Conservation (phyloP, 2,113 vertebrate genomes). For the Anser brachyrhynchus region DNA sequence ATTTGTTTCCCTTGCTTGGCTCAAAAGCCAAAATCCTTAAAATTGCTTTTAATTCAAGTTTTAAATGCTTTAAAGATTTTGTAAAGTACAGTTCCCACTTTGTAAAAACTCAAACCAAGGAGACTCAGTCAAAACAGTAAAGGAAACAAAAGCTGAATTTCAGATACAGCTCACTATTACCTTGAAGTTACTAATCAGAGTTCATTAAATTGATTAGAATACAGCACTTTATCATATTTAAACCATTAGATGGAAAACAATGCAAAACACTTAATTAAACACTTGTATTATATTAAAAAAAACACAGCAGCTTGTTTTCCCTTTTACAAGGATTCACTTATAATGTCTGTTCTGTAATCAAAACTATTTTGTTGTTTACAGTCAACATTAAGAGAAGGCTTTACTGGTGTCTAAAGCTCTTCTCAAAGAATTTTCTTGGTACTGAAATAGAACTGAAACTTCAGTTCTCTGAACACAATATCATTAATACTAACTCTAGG, state of each 20-base stretch:
- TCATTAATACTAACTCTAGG: background rate
- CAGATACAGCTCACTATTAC: slow-evolving; percentile 7
- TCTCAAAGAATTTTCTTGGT: background rate
- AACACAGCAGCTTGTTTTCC: background rate
- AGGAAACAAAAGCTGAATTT: slow-evolving; percentile 59
- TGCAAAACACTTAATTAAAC: background rate
- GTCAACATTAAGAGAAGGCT: background rate
- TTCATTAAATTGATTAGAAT: slow-evolving; percentile 24
- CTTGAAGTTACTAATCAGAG: slow-evolving; percentile 29
- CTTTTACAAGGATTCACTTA: slow-evolving; percentile 2
- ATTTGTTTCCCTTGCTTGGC: slow-evolving; percentile 31
- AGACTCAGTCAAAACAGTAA: slow-evolving; percentile 21
- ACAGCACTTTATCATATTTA: slow-evolving; percentile 7
- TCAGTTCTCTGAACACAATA: background rate
- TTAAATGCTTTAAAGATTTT: slow-evolving; percentile 34
- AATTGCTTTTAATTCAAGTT: slow-evolving; percentile 46
- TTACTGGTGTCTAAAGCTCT: background rate
- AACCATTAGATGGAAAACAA: slow-evolving; percentile 31
- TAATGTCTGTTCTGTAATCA: background rate
- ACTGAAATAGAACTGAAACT: background rate
- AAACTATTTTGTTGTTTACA: background rate
- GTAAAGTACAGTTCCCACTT: slow-evolving; percentile 50
- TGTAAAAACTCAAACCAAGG: slow-evolving; percentile 48
- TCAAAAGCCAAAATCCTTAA: slow-evolving; percentile 22
- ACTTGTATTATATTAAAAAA: background rate